phyloP scores from a whole-genome alignment of 1,140 invertebrate species.

The Drosophila athabasca region DNA sequence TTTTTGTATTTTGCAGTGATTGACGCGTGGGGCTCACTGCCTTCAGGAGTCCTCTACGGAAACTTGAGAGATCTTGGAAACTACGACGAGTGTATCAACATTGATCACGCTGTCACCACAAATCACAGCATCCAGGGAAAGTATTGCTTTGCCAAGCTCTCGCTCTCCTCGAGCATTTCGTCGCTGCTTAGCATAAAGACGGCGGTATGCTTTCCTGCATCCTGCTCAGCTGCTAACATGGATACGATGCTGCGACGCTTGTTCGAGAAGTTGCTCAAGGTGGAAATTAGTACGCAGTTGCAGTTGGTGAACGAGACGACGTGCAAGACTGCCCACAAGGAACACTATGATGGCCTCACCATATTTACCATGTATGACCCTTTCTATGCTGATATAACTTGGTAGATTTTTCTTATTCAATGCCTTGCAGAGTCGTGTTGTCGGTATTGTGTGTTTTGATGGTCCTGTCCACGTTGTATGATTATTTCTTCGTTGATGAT shows the following conservation, averaged over 20 bases:
- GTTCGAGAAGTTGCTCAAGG: constrained; percentile 23
- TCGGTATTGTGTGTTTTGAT: constrained; percentile 33
- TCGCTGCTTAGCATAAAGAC: constrained; percentile 5
- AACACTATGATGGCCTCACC: constrained; percentile 32
- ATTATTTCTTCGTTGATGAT: constrained; percentile 40
- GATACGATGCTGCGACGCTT: constrained; percentile 31
- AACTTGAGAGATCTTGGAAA: constrained; percentile 52
- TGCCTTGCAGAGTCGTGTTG: constrained; percentile 42
- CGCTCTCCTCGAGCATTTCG: not conserved
- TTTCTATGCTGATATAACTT: constrained; percentile 1
- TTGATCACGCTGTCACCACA: constrained; percentile 17
- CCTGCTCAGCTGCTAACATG: constrained; percentile 39
- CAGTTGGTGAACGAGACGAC: constrained; percentile 11
- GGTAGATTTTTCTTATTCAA: not conserved
- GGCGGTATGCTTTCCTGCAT: constrained; percentile 46
- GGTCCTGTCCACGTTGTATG: constrained; percentile 41
- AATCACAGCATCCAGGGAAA: constrained; percentile 38
- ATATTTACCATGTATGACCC: constrained; percentile 61
- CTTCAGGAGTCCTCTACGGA: constrained; percentile 46
- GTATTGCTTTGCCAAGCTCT: constrained; percentile 31
- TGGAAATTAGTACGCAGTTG: constrained; percentile 3
- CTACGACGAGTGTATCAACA: constrained; percentile 51
- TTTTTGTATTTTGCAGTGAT: constrained; percentile 21
- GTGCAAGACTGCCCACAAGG: constrained; percentile 36
- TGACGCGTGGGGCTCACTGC: constrained; percentile 58